These are phyloP conservation scores for Chaetops frenatus DNA, from an alignment of 2,113 vertebrate species.

Conservation along the genomic window DNA sequence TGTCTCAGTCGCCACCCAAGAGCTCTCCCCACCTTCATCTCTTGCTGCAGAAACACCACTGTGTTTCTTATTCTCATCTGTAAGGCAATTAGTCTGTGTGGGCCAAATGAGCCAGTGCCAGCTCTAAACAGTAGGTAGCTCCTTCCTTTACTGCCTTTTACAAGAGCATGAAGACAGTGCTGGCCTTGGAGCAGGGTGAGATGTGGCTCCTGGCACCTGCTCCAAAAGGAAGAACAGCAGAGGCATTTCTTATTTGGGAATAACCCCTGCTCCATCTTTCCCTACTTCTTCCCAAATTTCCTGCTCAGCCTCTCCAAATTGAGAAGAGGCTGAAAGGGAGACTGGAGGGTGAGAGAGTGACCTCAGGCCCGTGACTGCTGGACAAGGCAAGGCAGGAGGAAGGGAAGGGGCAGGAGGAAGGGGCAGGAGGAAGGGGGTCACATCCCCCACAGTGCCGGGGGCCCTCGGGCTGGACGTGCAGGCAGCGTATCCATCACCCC, in stretches of 20 bases:
- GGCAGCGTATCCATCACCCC: slow-evolving; percentile 50
- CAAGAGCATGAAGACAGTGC: neutral
- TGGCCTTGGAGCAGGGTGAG: neutral
- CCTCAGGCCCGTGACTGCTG: neutral
- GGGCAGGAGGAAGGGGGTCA: neutral
- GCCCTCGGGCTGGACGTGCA: neutral
- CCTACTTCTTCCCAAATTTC: neutral
- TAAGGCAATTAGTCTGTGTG: neutral
- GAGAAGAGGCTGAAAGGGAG: neutral
- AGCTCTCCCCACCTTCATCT: neutral
- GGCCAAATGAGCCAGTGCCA: neutral
- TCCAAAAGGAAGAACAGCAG: neutral
- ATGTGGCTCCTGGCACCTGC: neutral
- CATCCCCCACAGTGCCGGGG: neutral
- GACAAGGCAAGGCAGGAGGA: neutral
- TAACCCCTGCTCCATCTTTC: neutral
- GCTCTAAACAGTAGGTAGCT: neutral
- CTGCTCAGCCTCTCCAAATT: neutral
- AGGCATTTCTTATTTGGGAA: neutral
- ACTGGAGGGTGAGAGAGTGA: neutral
- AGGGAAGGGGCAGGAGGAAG: neutral
- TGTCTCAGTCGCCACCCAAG: neutral
- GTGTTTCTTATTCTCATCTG: neutral
- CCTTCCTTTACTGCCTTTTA: neutral
- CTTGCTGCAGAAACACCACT: neutral